These are phyloP conservation scores for Pitta sordida DNA, from an alignment of 2,113 vertebrate genomes.

Conservation along the genomic window DNA sequence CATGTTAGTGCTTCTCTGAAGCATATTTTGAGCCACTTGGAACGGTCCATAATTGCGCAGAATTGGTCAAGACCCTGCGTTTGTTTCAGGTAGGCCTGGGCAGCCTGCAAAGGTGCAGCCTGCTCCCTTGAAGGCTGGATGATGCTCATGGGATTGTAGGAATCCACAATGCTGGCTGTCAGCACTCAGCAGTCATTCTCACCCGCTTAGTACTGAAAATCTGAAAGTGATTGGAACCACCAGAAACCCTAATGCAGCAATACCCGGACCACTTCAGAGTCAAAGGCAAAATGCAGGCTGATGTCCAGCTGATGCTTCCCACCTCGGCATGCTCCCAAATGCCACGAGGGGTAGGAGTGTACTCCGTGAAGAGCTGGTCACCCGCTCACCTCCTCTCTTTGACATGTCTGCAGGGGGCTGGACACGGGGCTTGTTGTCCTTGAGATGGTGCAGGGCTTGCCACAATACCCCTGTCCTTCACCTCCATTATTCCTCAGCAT, in stretches of 20 bases:
- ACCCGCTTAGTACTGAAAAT: neutral
- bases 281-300: neutral
- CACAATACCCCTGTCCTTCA: accelerated
- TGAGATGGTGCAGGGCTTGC: neutral
- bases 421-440: accelerated
- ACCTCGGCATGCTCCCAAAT: neutral
- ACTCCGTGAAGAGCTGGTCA: accelerated
- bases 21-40: neutral
- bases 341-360: neutral
- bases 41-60: neutral
- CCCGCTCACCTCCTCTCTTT: neutral
- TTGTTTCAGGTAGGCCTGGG: neutral
- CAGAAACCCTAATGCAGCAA: neutral
- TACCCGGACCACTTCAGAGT: accelerated
- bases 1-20: neutral
- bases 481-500: neutral
- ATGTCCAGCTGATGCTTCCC: accelerated
- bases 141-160: neutral
- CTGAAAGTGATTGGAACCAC: neutral
- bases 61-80: neutral
- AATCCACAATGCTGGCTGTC: neutral
- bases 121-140: accelerated
- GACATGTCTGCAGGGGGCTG: accelerated
- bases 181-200: neutral
- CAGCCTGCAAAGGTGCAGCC: neutral